Evolutionary conservation across 1,140 invertebrate species (phyloP), one percentile per base, ranked within the genome.

Genomic region (Pteromalus puparum): DNA sequence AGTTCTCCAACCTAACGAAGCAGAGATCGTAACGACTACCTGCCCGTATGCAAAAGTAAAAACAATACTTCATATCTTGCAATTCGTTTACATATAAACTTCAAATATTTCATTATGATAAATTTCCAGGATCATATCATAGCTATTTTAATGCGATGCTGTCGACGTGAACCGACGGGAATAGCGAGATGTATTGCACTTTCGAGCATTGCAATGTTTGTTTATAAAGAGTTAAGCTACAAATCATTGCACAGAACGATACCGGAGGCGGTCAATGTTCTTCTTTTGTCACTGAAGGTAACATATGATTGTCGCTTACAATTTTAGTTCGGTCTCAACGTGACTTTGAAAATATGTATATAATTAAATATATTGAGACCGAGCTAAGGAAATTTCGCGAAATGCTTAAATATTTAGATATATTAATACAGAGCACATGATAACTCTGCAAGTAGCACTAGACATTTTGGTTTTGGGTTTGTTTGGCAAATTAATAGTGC

Each of bases 171-270:
- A 93, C 97, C 97, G 82, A 96, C 97, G 68, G 97, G 97, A 48
- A 94, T 97, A 88, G 98, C 98, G 26, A 95, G 98, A 82, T 98
- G 97, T 90, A 96, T 98, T 85, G 97, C 98, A 26, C 93, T 99
- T 3, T 97, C 97, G 68, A 96, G 97, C 85, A 94, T 99, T 70
- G 97, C 97, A 10, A 96, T 98, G 89, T 98, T 96, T 93, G 92
- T 97, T 34, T 97, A 97, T 88, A 94, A 96, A 90, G 96, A 97
- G 91, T 91, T 97, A 1, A 94, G 93, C 7, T 95, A 96, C 89
- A 94, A 94, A 81, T 94, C 93, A 21, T 91, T 90, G 83, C 96
- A 97, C 93, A 93, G 95, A 28, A 96, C 96, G 87, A 94, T 97
- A 48, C 95, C 96, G 21, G 96, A 98, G 89, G 97, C 97, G 82